Evolutionary conservation across 2,888 invertebrate genomes (phyloP).

Genomic region (Pheosia gnoma): DNA sequence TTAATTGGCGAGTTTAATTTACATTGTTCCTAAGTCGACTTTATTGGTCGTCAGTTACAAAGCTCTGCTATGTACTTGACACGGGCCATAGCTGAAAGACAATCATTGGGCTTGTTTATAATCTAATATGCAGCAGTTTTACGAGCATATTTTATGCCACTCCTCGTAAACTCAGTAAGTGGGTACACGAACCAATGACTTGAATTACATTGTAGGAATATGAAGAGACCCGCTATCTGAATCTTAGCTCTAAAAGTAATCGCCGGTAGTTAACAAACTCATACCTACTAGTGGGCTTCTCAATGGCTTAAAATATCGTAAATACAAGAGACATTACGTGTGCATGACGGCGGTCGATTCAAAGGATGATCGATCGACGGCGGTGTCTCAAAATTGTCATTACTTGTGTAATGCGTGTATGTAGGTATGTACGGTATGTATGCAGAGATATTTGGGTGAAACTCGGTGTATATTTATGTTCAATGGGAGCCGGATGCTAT

Average conservation of each 20-base stretch:
- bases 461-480: neutral
- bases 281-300: conserved; percentile 30
- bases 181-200: too few species aligned
- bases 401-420: conserved; percentile 6
- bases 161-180: too few species aligned
- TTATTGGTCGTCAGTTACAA: conserved; percentile 1
- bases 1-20: neutral
- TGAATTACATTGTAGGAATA: too few species aligned
- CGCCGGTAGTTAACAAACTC: conserved; percentile 8
- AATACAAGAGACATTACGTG: conserved; percentile 39
- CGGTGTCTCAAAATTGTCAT: conserved; percentile 10
- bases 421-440: neutral
- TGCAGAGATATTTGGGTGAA: conserved; percentile 5
- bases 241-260: conserved; percentile 21
- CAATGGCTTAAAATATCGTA: conserved; percentile 30
- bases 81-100: too few species aligned
- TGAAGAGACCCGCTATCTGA: neutral
- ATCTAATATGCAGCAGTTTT: too few species aligned
- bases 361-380: conserved; percentile 55
- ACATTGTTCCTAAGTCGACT: neutral
- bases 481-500: neutral
- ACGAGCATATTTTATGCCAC: too few species aligned
- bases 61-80: neutral
- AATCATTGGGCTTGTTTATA: too few species aligned
- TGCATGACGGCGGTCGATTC: conserved; percentile 46